These are phyloP conservation scores for Lasioglossum pauxillum DNA, from an alignment of 2,888 invertebrate species.

Conservation along the genomic window DNA sequence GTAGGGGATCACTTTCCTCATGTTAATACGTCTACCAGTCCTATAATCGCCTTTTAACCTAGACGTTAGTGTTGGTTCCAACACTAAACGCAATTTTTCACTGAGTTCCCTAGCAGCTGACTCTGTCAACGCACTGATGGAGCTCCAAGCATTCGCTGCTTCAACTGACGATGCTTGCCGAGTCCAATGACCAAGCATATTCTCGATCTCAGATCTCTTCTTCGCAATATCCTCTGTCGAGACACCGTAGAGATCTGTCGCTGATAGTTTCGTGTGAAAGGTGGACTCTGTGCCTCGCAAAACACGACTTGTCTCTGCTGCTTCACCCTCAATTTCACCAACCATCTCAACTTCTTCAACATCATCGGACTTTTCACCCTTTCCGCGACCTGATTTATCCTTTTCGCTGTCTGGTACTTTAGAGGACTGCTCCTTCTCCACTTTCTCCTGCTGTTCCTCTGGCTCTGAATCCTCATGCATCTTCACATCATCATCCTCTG, in stretches of 20 bases:
- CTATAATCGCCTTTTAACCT: constrained; percentile 97
- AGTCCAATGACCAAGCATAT: constrained; percentile 78
- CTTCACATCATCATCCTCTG: constrained; percentile 85
- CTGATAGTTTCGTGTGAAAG: constrained; percentile 88
- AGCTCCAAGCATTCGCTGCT: constrained; percentile 87
- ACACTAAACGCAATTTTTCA: constrained; percentile 95
- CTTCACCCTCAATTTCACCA: constrained; percentile 91
- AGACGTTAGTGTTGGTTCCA: constrained; percentile 98
- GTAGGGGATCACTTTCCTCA: constrained; percentile 99
- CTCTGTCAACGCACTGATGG: constrained; percentile 87
- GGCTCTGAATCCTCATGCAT: constrained; percentile 85
- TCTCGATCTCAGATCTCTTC: constrained; percentile 76
- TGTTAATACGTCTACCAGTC: constrained; percentile 98
- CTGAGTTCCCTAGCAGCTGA: constrained; percentile 93
- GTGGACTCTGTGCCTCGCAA: constrained; percentile 89
- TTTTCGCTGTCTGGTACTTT: constrained; percentile 84
- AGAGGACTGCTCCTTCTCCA: constrained; percentile 82
- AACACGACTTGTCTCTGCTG: constrained; percentile 86
- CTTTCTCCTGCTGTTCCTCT: constrained; percentile 74
- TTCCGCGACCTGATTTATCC: constrained; percentile 80
- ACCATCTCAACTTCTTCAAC: constrained; percentile 84
- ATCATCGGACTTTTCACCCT: constrained; percentile 80
- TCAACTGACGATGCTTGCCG: constrained; percentile 83
- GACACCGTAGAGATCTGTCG: constrained; percentile 44
- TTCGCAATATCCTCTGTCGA: constrained; percentile 61